phyloP scores from a whole-genome alignment of 1,140 invertebrate genomes.

The Drosophila busckii region DNA sequence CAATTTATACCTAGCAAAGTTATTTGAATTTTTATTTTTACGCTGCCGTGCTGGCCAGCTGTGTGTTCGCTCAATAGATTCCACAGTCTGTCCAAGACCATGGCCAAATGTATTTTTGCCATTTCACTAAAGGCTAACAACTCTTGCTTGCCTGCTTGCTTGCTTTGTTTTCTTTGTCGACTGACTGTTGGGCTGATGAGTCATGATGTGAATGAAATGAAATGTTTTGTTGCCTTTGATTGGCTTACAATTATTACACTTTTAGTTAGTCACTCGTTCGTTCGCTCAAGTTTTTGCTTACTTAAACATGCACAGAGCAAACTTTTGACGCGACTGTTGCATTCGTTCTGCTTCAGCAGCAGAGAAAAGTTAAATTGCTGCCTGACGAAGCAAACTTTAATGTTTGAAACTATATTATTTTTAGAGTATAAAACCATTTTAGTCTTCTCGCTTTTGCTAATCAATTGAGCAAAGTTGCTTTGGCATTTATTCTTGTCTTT shows the following conservation, averaged over 20 bases:
- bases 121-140: constrained; percentile 24
- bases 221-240: constrained; percentile 3
- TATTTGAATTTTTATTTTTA: constrained; percentile 34
- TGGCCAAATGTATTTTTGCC: constrained; percentile 28
- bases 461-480: no score
- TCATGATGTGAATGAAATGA: constrained; percentile 6
- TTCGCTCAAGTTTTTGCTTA: no score
- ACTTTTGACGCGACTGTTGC: no score
- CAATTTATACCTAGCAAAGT: constrained; percentile 65
- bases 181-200: constrained; percentile 16
- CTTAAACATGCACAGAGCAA: no score
- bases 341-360: no score
- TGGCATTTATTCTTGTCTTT: no score
- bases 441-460: no score
- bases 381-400: no score
- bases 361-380: no score
- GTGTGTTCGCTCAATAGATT: constrained; percentile 2
- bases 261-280: no score
- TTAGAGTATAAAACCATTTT: no score
- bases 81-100: constrained; percentile 5
- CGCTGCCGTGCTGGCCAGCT: constrained; percentile 19
- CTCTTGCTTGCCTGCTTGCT: constrained; percentile 16
- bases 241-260: constrained; percentile 5
- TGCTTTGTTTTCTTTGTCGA: not conserved
- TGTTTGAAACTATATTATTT: no score